Percentiles rank a stretch among this genome's conserved stretches.
These are phyloP conservation scores for Progne subis DNA, from an alignment of 2,113 vertebrate species.

Conservation along the genomic window DNA sequence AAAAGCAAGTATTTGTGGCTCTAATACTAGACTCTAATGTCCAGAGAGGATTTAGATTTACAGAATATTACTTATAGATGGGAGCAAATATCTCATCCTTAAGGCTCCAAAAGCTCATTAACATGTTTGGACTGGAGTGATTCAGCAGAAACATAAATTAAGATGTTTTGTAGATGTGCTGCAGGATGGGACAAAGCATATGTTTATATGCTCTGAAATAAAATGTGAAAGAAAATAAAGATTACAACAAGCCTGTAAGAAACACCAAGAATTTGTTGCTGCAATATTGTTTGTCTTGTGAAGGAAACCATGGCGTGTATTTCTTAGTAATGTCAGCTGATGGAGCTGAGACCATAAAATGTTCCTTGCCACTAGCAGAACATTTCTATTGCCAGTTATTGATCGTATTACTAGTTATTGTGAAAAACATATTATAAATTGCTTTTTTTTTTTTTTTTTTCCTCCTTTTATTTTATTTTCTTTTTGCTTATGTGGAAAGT, in stretches of 20 bases:
- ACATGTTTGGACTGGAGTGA: background rate
- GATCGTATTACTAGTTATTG: slow-evolving; percentile 46
- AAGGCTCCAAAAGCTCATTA: background rate
- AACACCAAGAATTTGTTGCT: slow-evolving; percentile 15
- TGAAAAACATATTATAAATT: slow-evolving; percentile 46
- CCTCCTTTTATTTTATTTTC: background rate
- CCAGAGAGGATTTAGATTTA: background rate
- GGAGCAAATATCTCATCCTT: background rate
- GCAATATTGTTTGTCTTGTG: slow-evolving; percentile 41
- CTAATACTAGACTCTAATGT: background rate
- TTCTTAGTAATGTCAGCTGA: slow-evolving; percentile 39
- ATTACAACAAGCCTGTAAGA: slow-evolving; percentile 21
- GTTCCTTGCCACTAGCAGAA: slow-evolving; percentile 30
- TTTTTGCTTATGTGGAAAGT: background rate
- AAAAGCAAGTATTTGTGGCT: background rate
- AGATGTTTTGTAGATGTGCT: background rate
- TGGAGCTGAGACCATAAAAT: slow-evolving; percentile 26
- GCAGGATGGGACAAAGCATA: background rate
- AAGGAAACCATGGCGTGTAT: slow-evolving; percentile 6
- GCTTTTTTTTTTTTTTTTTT: background rate
- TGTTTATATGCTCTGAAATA: slow-evolving; percentile 7
- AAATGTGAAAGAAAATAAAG: slow-evolving; percentile 22
- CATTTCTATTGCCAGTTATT: slow-evolving; percentile 52
- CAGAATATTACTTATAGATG: background rate
- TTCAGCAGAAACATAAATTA: background rate